Percentiles rank a stretch among this genome's conserved stretches.
These are phyloP conservation scores for Cephus spinipes DNA, from an alignment of 2,888 invertebrate genomes.

Conservation along the genomic window DNA sequence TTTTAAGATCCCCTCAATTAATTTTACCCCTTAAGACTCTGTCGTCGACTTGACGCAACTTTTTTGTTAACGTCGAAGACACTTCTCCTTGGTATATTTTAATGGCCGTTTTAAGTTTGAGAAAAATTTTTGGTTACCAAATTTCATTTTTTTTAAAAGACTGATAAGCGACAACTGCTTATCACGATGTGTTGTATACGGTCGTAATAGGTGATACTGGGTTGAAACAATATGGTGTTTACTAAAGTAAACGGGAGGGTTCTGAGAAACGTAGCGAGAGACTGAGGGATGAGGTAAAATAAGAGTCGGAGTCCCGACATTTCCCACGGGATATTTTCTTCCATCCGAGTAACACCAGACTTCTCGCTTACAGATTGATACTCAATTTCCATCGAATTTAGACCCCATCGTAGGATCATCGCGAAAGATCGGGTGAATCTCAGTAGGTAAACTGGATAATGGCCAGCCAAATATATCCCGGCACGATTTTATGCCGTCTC, in stretches of 20 bases:
- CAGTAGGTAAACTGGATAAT: constrained; percentile 51
- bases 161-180: not conserved
- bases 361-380: constrained; percentile 65
- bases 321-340: constrained; percentile 42
- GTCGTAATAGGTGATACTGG: constrained; percentile 6
- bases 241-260: constrained; percentile 1
- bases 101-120: constrained; percentile 10
- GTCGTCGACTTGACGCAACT: not conserved
- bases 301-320: constrained; percentile 30
- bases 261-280: not conserved
- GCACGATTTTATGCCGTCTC: constrained; percentile 5
- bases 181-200: not conserved
- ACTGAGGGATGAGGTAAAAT: constrained; percentile 4
- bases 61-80: not conserved
- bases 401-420: constrained; percentile 57
- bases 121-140: constrained; percentile 37
- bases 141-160: not conserved
- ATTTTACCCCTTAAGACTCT: not conserved
- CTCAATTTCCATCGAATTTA: constrained; percentile 65
- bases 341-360: constrained; percentile 31
- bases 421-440: constrained; percentile 48
- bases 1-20: not conserved
- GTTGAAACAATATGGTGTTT: not conserved
- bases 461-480: constrained; percentile 18
- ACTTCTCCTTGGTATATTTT: not conserved